phyloP scores from a whole-genome alignment of 2,113 vertebrate genomes.

The Pontoporia blainvillei region DNA sequence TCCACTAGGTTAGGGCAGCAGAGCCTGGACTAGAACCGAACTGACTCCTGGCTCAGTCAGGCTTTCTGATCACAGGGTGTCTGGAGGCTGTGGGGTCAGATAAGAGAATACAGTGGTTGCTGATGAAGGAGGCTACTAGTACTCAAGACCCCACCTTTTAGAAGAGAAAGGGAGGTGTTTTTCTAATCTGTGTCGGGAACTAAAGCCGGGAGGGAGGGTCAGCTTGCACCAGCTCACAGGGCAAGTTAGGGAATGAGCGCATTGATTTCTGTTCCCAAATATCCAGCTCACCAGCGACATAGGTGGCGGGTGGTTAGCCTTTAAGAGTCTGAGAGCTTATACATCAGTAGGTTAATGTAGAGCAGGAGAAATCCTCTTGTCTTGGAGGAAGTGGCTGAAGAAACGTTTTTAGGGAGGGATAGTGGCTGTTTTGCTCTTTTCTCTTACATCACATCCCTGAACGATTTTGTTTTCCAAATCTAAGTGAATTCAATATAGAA shows the following conservation, averaged over 20 bases:
- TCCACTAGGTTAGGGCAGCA: neutral
- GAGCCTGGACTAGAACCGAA: neutral
- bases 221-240: neutral
- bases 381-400: neutral
- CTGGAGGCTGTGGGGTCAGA: neutral
- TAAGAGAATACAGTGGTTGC: neutral
- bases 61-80: neutral
- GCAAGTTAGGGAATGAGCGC: neutral
- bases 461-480: neutral
- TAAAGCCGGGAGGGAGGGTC: neutral
- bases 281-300: neutral
- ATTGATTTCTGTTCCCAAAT: neutral
- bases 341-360: neutral
- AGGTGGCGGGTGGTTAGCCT: neutral
- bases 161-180: neutral
- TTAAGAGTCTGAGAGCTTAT: neutral
- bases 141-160: neutral
- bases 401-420: neutral
- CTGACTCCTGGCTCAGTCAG: neutral
- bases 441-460: neutral
- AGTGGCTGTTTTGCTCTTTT: neutral
- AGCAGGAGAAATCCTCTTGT: neutral
- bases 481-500: neutral
- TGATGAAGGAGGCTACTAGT: neutral
- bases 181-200: neutral